These are phyloP conservation scores for Apteryx owenii DNA, from an alignment of 2,113 vertebrate species.

Conservation along the genomic window DNA sequence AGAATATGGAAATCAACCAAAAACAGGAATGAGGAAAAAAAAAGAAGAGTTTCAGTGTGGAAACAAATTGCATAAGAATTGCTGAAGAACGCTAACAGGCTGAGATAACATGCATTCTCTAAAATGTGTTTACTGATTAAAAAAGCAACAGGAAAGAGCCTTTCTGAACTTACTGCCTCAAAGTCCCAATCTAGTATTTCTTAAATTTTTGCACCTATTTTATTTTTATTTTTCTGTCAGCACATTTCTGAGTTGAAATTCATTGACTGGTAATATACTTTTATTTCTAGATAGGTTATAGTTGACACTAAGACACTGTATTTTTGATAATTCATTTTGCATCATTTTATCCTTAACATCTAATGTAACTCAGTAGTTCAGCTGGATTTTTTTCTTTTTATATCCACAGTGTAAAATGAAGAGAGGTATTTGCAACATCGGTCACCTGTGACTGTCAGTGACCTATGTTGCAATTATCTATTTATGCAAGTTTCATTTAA, in stretches of 20 bases:
- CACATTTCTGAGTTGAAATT: background rate
- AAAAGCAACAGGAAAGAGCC: background rate
- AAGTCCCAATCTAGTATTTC: background rate
- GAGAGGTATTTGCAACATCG: background rate
- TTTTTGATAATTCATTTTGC: background rate
- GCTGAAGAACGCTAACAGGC: background rate
- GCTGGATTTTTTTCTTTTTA: background rate
- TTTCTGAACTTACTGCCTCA: background rate
- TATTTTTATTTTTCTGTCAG: background rate
- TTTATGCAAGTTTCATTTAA: background rate
- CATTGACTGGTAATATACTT: background rate
- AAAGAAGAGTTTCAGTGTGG: background rate
- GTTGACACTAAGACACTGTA: background rate
- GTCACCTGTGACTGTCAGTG: background rate
- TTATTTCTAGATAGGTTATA: background rate
- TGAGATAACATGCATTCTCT: background rate
- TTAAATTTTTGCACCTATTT: background rate
- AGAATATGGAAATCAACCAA: background rate
- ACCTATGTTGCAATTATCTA: background rate
- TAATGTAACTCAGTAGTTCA: background rate
- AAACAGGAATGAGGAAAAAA: background rate
- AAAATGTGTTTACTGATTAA: background rate
- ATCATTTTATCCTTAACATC: background rate
- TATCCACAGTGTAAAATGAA: background rate
- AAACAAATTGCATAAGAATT: background rate